A percentile compares a stretch with the other conserved stretches of the same genome.
Evolutionary conservation across 2,888 invertebrate species (phyloP).

Genomic region (Drosophila cognata): DNA sequence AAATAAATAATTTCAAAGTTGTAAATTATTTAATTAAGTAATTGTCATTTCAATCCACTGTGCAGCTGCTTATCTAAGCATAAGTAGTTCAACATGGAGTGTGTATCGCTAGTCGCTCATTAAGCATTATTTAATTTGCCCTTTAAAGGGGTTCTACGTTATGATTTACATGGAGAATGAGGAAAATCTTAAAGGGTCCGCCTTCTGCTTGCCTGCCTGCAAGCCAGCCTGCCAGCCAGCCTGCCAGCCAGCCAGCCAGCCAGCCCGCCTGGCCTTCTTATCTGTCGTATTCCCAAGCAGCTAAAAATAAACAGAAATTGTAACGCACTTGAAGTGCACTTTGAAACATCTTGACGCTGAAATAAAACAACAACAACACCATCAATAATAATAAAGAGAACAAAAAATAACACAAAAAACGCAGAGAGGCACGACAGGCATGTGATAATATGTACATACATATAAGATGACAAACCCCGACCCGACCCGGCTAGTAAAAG

Average conservation of each 20-base stretch:
- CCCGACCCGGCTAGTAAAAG: slow-evolving; percentile 24
- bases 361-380: slow-evolving; percentile 56
- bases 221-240: slow-evolving; percentile 22
- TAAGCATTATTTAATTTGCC: slow-evolving; percentile 50
- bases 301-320: slow-evolving; percentile 72
- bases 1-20: background rate
- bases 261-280: slow-evolving; percentile 23
- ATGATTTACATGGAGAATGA: slow-evolving; percentile 32
- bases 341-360: slow-evolving; percentile 70
- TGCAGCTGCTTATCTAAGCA: slow-evolving; percentile 13
- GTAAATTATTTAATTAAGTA: background rate
- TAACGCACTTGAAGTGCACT: slow-evolving; percentile 78
- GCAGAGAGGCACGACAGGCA: slow-evolving; percentile 54
- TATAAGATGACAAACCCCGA: slow-evolving; percentile 14
- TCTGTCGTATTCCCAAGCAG: slow-evolving; percentile 66
- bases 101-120: slow-evolving; percentile 48
- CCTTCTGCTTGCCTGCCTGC: slow-evolving; percentile 1
- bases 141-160: slow-evolving; percentile 25
- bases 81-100: slow-evolving; percentile 19
- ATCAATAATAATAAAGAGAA: slow-evolving; percentile 18
- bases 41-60: slow-evolving; percentile 17
- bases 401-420: slow-evolving; percentile 25
- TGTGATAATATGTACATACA: slow-evolving; percentile 40
- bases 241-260: background rate
- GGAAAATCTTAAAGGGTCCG: slow-evolving; percentile 15